phyloP scores from a whole-genome alignment of 2,888 invertebrate genomes.

The Zygothrica quintamaculata region DNA sequence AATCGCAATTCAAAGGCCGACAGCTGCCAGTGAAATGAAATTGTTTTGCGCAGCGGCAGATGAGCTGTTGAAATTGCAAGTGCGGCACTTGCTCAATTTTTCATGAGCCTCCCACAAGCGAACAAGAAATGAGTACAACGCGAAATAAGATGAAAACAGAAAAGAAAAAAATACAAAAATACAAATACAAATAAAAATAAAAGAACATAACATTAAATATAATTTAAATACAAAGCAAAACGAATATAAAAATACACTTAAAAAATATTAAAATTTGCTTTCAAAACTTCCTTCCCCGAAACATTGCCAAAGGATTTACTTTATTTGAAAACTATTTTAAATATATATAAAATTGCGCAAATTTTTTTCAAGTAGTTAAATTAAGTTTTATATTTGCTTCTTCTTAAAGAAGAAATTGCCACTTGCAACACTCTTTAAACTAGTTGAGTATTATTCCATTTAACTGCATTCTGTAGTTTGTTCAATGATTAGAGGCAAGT shows the following conservation, averaged over 20 bases:
- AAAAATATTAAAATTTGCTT: no score
- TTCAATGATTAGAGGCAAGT: neutral
- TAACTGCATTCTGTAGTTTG: no score
- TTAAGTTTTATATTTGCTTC: no score
- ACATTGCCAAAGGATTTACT: no score
- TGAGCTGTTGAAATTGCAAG: constrained; percentile 78
- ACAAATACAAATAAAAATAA: neutral
- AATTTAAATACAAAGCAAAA: neutral
- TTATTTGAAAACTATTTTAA: no score
- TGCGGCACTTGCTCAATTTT: constrained; percentile 77
- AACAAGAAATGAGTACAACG: constrained; percentile 8
- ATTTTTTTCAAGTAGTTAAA: no score
- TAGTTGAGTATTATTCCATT: no score
- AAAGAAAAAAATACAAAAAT: constrained; percentile 9
- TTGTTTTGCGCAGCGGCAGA: constrained; percentile 73
- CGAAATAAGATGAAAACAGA: neutral
- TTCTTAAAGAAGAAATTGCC: no score
- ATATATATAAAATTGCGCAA: no score
- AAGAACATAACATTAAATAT: neutral
- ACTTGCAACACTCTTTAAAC: no score
- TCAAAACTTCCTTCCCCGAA: no score
- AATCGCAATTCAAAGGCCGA: constrained; percentile 19
- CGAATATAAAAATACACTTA: constrained; percentile 31
- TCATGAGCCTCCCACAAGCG: constrained; percentile 76
- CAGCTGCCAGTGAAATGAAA: constrained; percentile 56